Conservation (phyloP, 92 coral and sea anemone species). For the Bergia sp. region DNA sequence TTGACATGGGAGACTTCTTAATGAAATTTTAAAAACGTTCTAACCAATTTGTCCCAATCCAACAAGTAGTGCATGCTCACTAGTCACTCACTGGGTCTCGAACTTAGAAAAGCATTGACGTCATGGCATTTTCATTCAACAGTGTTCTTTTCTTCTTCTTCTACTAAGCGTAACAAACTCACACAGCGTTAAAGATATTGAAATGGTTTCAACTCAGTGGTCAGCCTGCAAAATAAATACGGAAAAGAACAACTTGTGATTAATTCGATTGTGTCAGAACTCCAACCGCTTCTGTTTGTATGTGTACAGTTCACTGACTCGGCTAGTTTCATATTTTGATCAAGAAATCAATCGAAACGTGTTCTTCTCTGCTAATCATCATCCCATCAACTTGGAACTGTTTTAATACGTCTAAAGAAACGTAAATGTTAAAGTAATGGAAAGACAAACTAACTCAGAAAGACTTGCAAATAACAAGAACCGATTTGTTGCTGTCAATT, state of each 20-base stretch:
- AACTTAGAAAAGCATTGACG: no score
- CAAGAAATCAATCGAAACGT: not conserved
- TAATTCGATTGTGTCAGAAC: not conserved
- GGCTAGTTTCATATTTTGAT: not conserved
- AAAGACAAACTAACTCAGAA: not conserved
- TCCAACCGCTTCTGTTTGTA: not conserved
- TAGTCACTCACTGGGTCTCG: no score
- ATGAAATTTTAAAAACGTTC: no score
- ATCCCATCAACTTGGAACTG: not conserved
- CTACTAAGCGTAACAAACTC: not conserved
- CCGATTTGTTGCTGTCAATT: not conserved
- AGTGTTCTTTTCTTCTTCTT: not conserved
- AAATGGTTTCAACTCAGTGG: not conserved
- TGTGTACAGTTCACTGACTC: not conserved
- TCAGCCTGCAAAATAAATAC: not conserved
- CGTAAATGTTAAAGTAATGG: not conserved
- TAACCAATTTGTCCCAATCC: no score
- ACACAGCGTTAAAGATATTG: not conserved
- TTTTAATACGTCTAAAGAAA: not conserved
- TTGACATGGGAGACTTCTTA: no score
- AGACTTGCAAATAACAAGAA: constrained; percentile 16
- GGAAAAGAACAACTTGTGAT: not conserved
- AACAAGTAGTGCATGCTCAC: no score
- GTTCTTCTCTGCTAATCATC: not conserved
- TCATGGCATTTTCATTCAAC: not conserved